A percentile compares a stretch with the other conserved stretches of the same genome.
phyloP scores from a whole-genome alignment of 2,797 vertebrate species.

The Pangasius sanitwongsei region DNA sequence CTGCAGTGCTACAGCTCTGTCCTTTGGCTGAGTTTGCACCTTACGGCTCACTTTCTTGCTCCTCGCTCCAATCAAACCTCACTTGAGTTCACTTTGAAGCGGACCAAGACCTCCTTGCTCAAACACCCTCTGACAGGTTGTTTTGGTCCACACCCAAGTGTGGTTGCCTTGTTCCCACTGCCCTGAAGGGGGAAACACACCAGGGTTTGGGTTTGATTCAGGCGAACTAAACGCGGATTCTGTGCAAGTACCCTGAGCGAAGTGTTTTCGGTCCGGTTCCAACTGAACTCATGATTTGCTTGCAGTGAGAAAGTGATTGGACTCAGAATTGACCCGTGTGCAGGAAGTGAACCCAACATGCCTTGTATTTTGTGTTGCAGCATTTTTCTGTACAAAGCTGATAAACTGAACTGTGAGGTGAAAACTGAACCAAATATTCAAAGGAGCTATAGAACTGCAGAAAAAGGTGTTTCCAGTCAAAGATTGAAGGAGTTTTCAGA shows the following conservation, averaged over 20 bases:
- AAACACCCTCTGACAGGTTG: background rate
- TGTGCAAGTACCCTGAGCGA: background rate
- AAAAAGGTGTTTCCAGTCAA: background rate
- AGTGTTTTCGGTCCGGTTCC: background rate
- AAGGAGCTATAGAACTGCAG: background rate
- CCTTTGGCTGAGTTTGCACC: background rate
- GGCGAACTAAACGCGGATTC: background rate
- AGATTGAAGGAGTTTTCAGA: background rate
- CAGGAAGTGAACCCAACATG: background rate
- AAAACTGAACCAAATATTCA: background rate
- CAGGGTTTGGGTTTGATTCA: background rate
- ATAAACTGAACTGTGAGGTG: background rate
- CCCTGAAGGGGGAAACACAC: background rate
- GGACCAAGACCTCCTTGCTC: background rate
- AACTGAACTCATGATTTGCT: background rate
- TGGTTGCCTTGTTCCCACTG: background rate
- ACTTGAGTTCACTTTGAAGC: background rate
- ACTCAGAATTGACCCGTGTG: background rate
- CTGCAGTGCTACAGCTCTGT: background rate
- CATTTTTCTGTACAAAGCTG: background rate
- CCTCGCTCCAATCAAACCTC: background rate
- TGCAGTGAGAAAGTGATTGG: background rate
- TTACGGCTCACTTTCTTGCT: background rate
- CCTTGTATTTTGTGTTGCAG: background rate
- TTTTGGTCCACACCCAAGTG: background rate